Conservation (phyloP, 2,888 invertebrate genomes). For the Diachrysia chrysitis region DNA sequence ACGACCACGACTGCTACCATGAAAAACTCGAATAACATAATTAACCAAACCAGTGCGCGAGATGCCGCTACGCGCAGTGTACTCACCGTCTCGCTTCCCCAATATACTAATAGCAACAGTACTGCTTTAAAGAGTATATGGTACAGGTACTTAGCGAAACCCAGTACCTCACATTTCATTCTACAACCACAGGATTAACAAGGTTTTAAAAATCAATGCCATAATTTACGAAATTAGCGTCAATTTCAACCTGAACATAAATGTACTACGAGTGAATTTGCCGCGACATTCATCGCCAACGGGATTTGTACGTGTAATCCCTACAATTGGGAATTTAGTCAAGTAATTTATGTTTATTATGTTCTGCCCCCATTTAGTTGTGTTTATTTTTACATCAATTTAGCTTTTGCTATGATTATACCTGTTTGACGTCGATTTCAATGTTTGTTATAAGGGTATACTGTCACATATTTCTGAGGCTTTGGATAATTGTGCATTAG, state of each 20-base stretch:
- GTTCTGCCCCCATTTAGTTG: conserved; percentile 35
- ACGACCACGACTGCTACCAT: too few species aligned
- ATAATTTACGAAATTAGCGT: not conserved
- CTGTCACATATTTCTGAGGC: not conserved
- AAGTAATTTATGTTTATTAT: conserved; percentile 54
- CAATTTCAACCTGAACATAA: conserved; percentile 14
- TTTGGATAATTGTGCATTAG: not conserved
- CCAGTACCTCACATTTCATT: not conserved
- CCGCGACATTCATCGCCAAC: conserved; percentile 36
- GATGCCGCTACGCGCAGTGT: too few species aligned
- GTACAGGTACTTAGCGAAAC: too few species aligned
- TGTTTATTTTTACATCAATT: conserved; percentile 38
- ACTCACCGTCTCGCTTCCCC: too few species aligned
- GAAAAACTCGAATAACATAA: too few species aligned
- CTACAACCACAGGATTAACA: not conserved
- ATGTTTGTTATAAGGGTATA: not conserved
- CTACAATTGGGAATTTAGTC: conserved; percentile 46
- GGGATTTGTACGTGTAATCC: conserved; percentile 52
- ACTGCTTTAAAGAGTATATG: too few species aligned
- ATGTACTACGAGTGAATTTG: conserved; percentile 32
- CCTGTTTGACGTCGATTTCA: not conserved
- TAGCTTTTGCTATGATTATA: not conserved
- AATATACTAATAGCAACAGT: too few species aligned
- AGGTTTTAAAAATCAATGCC: not conserved
- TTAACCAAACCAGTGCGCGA: too few species aligned